phyloP scores from a whole-genome alignment of 2,888 invertebrate genomes.

The Bellardia pandia region DNA sequence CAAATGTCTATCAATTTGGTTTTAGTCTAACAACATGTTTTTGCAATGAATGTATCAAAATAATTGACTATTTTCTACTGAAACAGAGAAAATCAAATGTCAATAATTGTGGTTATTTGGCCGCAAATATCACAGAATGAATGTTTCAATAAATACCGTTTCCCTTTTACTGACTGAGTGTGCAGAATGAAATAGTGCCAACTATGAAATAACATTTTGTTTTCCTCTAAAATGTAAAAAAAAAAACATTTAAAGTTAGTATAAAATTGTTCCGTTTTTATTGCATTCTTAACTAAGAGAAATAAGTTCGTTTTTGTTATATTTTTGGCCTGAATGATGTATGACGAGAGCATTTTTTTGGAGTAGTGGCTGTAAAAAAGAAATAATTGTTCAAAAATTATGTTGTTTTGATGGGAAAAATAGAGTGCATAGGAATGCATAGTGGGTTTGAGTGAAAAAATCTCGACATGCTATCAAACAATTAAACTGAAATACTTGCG shows the following conservation, averaged over 20 bases:
- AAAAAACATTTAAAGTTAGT: not conserved
- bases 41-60: too few species aligned
- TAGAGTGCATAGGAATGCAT: too few species aligned
- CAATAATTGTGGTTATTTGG: conserved; percentile 13
- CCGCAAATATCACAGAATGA: not conserved
- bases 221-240: not conserved
- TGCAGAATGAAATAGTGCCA: not conserved
- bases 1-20: not conserved
- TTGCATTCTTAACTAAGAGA: not conserved
- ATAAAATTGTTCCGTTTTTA: not conserved
- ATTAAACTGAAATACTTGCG: too few species aligned
- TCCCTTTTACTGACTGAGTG: not conserved
- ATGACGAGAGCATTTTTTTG: too few species aligned
- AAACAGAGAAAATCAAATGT: not conserved
- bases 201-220: not conserved
- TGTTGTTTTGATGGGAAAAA: too few species aligned
- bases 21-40: too few species aligned
- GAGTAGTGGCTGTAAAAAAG: too few species aligned
- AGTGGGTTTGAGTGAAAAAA: too few species aligned
- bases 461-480: too few species aligned
- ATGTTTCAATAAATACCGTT: not conserved
- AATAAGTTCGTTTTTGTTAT: not conserved
- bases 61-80: not conserved
- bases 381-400: too few species aligned
- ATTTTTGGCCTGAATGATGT: not conserved